Evolutionary conservation across 2,888 invertebrate genomes (phyloP).

Genomic region (Eulithis prunata): DNA sequence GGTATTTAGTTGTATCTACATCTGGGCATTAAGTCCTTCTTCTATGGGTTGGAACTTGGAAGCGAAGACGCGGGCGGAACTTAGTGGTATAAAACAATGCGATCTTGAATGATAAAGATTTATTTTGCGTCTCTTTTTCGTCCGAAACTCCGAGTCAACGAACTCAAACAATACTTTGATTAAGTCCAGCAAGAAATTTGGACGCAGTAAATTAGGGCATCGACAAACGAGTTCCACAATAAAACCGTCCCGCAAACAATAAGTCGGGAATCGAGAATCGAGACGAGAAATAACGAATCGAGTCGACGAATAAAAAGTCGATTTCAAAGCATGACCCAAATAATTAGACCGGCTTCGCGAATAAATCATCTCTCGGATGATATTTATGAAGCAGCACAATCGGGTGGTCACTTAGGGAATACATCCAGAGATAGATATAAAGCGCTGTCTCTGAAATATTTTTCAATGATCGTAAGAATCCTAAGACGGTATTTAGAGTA

Average conservation of each 20-base stretch:
- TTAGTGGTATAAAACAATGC: too few relatives aligned
- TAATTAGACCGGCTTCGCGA: conserved; percentile 72
- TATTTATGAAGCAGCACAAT: conserved; percentile 70
- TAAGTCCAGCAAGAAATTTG: conserved; percentile 34
- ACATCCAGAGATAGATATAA: conserved; percentile 36
- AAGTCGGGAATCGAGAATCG: conserved; percentile 36
- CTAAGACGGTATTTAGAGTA: neutral
- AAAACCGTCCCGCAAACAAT: conserved; percentile 39
- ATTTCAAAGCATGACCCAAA: conserved; percentile 71
- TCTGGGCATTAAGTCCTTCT: too few relatives aligned
- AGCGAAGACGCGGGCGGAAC: too few relatives aligned
- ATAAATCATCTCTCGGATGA: conserved; percentile 75
- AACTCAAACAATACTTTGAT: conserved; percentile 29
- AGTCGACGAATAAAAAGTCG: conserved; percentile 55
- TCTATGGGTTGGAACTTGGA: too few relatives aligned
- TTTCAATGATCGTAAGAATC: too few relatives aligned
- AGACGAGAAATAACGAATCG: conserved; percentile 24
- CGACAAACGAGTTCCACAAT: conserved; percentile 37
- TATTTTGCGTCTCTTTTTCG: too few relatives aligned
- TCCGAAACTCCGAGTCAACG: neutral
- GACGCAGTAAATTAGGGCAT: conserved; percentile 39
- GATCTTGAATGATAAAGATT: too few relatives aligned
- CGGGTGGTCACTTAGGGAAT: conserved; percentile 62
- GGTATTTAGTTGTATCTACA: too few relatives aligned
- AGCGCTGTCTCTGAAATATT: too few relatives aligned